Evolutionary conservation across 2,113 vertebrate species (phyloP), one percentile per base, ranked within the genome.

Genomic region (Caranx melampygus): DNA sequence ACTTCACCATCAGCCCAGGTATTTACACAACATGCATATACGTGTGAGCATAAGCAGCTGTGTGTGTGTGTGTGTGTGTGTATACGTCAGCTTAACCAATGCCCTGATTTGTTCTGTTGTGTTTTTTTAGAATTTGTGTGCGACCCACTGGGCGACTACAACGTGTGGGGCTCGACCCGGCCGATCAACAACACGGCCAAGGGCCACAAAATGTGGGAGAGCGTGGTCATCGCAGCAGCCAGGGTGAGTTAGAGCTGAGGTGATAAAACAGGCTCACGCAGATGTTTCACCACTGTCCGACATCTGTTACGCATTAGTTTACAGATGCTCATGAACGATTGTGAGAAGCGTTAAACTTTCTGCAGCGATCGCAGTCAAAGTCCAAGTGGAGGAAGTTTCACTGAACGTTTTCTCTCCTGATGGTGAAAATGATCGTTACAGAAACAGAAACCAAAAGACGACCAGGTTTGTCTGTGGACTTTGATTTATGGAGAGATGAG

Each of bases 1-100:
- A 93, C 76, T 96, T 97, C 88, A 97, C 96, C 93, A 94, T 98
- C 84, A 98, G 92, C 71, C 96, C 96, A 79, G 98, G 98, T 98
- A 85, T 79, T 45, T 44, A 35, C 13, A 65, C 33, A 37, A 16
- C 62, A 42, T 3, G 1, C 31, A 33, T 10, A 26, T 31, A 9
- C 18, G 4, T 49, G 21, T 8, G 42, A 11, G 20, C 6, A 34
- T 52, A n/a, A 21, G 51, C 2, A n/a, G 51, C 7, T 9, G 3
- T n/a, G 11, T 11, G 26, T 26, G 26, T 26, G 26, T 26, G 26
- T 26, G 26, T 26, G 26, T 26, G 26, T 26, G 26, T 26, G 26
- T 26, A 26, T 26, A 26, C 26, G 11, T 2, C 13, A 3, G n/a
- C 20, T 16, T 57, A 3, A 31, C 13, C 7, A 0, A 18, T 51